Evolutionary conservation across 2,113 vertebrate genomes (phyloP).

Genomic region (Podarcis raffonei): DNA sequence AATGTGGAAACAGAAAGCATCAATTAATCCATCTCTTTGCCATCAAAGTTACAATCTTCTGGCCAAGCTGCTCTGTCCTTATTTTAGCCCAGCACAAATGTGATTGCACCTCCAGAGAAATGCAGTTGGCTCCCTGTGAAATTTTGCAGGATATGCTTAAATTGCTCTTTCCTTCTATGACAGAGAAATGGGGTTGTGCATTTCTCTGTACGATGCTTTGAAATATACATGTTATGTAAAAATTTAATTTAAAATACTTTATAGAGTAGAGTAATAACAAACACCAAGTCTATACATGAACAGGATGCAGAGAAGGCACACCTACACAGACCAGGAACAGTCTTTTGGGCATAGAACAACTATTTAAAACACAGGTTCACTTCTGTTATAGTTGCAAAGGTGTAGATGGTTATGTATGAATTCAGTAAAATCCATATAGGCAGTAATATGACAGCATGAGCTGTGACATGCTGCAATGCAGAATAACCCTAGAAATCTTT

Average conservation of each 20-base stretch:
- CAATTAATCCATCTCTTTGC: background rate
- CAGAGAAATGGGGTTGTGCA: background rate
- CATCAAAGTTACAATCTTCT: background rate
- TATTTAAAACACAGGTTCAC: background rate
- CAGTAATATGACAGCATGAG: background rate
- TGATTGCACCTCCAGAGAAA: background rate
- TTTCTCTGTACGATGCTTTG: background rate
- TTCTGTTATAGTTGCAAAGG: background rate
- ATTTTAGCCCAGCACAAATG: background rate
- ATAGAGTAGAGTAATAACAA: background rate
- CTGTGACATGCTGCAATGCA: background rate
- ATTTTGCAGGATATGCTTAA: background rate
- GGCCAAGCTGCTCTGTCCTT: background rate
- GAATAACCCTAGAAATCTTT: background rate
- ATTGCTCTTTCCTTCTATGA: background rate
- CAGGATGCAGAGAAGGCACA: background rate
- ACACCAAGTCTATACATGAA: background rate
- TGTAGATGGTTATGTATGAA: background rate
- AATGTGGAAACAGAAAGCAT: background rate
- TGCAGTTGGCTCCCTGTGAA: background rate
- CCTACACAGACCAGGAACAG: background rate
- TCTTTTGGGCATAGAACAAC: background rate
- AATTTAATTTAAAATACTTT: background rate
- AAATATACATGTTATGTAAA: background rate
- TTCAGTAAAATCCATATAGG: background rate